phyloP scores from a whole-genome alignment of 2,888 invertebrate genomes.

The Candidula unifasciata region DNA sequence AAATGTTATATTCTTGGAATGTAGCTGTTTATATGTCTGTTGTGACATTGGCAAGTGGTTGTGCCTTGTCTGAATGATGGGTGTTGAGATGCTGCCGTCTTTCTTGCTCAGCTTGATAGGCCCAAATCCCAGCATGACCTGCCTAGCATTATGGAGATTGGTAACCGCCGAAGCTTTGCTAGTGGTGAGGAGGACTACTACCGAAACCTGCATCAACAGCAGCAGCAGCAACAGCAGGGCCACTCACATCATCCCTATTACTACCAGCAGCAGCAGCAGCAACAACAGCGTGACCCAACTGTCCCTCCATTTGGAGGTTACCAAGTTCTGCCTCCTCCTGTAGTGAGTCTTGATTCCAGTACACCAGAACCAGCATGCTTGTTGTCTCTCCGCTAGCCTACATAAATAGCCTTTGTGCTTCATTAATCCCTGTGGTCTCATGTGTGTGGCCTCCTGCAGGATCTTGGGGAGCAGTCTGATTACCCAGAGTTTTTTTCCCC shows the following conservation, averaged over 20 bases:
- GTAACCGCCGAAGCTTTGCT: slow-evolving; percentile 9
- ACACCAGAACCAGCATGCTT: slow-evolving; percentile 1
- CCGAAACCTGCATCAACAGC: background rate
- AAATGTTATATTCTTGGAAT: too few species aligned
- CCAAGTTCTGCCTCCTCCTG: slow-evolving; percentile 51
- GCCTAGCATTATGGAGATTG: slow-evolving; percentile 38
- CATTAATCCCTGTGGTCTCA: too few species aligned
- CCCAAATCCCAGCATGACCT: slow-evolving; percentile 53
- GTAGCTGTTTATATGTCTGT: too few species aligned
- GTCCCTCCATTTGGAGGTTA: slow-evolving; percentile 43
- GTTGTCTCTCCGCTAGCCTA: background rate
- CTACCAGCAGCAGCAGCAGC: slow-evolving; percentile 3
- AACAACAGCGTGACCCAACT: slow-evolving; percentile 1
- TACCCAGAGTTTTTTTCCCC: too few species aligned
- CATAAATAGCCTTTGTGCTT: too few species aligned
- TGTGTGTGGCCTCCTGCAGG: too few species aligned
- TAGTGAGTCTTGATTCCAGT: slow-evolving; percentile 46
- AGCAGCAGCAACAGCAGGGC: background rate
- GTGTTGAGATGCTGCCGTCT: background rate
- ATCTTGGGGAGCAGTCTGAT: too few species aligned
- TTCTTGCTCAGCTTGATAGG: slow-evolving; percentile 41
- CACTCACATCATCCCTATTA: slow-evolving; percentile 19
- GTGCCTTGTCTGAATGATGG: background rate
- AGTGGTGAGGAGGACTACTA: slow-evolving; percentile 24
- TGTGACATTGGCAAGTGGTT: background rate